A percentile compares a stretch with the other conserved stretches of the same genome.
These are phyloP conservation scores for Pentalonia nigronervosa DNA, from an alignment of 1,140 invertebrate species.

Conservation along the genomic window DNA sequence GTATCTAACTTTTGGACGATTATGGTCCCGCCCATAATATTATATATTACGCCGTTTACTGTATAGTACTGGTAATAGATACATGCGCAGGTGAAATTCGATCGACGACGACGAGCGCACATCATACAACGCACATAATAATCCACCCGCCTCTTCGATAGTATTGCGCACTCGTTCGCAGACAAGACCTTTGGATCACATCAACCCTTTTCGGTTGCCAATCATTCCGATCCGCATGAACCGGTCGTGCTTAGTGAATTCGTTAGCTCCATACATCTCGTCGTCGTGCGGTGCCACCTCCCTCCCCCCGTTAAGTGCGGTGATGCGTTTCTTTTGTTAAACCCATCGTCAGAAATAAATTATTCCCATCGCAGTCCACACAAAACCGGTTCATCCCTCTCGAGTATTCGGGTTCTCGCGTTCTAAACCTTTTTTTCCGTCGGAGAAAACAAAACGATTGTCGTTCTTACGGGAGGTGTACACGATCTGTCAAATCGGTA, in stretches of 20 bases:
- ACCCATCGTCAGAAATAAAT: background rate
- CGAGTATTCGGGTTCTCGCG: background rate
- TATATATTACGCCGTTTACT: background rate
- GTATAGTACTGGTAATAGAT: background rate
- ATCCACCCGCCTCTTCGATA: background rate
- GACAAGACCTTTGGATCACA: background rate
- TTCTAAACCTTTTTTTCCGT: background rate
- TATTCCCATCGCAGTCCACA: background rate
- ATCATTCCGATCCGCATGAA: background rate
- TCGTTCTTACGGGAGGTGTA: background rate
- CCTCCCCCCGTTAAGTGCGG: background rate
- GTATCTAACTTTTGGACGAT: background rate
- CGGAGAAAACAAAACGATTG: background rate
- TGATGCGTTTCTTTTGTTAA: background rate
- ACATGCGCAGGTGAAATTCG: background rate
- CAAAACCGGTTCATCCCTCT: slow-evolving; percentile 2
- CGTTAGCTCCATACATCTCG: background rate
- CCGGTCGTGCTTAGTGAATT: background rate
- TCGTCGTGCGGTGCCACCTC: too few relatives aligned
- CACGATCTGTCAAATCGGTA: background rate
- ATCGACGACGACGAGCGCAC: background rate
- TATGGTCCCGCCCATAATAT: background rate
- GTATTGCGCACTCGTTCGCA: background rate
- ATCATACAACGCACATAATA: background rate
- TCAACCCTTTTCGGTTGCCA: background rate